Conservation (phyloP, 1,140 invertebrate species). For the Aricia agestis region DNA sequence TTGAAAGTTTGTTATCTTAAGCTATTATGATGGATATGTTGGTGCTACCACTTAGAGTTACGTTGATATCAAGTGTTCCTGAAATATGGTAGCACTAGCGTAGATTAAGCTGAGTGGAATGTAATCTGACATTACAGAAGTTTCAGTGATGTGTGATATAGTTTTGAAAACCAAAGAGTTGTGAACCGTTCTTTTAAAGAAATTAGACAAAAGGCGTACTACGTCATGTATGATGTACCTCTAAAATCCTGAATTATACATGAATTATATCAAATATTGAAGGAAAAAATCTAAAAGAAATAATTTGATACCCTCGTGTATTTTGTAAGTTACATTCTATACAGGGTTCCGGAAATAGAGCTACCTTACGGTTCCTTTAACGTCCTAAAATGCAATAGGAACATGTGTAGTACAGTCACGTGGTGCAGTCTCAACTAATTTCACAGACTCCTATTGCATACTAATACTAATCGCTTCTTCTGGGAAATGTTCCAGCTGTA, state of each 20-base stretch:
- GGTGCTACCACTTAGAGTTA: background rate
- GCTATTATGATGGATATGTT: conserved; percentile 4
- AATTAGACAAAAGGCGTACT: no score
- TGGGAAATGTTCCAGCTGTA: conserved; percentile 8
- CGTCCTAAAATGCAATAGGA: background rate
- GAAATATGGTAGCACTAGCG: background rate
- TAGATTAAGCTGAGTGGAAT: background rate
- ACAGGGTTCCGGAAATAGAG: background rate
- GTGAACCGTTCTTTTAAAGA: no score
- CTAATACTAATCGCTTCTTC: conserved; percentile 1
- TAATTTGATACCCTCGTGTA: background rate
- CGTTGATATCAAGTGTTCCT: background rate
- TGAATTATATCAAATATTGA: no score
- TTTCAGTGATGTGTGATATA: background rate
- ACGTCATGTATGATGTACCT: no score
- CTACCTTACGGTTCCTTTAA: background rate
- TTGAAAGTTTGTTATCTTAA: conserved; percentile 7
- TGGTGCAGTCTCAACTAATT: conserved; percentile 13
- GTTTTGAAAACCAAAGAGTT: no score
- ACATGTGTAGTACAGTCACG: conserved; percentile 5
- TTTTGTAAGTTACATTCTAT: background rate
- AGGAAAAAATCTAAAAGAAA: background rate
- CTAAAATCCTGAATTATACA: no score
- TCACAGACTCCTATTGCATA: conserved; percentile 8
- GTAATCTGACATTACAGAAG: background rate